A percentile compares a stretch with the other conserved stretches of the same genome.
These are phyloP conservation scores for Pachycephala philippinensis DNA, from an alignment of 2,113 vertebrate genomes.

Conservation along the genomic window DNA sequence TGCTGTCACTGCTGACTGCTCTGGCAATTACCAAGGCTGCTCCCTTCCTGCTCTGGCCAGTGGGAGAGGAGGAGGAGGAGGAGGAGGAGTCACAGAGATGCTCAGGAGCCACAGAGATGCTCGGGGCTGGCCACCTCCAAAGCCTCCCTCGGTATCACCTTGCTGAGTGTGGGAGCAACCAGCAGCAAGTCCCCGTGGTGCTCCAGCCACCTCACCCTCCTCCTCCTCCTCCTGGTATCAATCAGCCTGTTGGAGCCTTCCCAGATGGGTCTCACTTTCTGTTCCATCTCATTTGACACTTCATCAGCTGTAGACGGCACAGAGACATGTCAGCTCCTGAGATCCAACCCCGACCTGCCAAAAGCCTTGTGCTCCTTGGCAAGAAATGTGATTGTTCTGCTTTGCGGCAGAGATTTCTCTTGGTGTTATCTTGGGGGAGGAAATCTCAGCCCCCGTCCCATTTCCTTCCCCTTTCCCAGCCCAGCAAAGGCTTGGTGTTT, in stretches of 20 bases:
- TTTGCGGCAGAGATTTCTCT: not conserved
- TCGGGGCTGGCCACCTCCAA: accelerated
- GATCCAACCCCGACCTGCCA: conserved; percentile 64
- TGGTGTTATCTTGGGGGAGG: not conserved
- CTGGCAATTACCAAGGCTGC: not conserved
- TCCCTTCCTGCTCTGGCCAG: accelerated
- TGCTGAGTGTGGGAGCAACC: not conserved
- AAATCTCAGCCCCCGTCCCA: not conserved
- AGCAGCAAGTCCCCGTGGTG: not conserved
- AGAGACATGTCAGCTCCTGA: conserved; percentile 74
- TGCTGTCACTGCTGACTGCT: not conserved
- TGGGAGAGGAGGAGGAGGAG: not conserved
- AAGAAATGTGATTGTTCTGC: not conserved
- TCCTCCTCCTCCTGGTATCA: not conserved
- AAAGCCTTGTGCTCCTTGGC: conserved; percentile 6
- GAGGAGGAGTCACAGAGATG: not conserved
- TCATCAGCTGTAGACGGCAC: conserved; percentile 78
- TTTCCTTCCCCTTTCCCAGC: not conserved
- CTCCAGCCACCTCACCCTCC: not conserved
- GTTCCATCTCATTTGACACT: conserved; percentile 88
- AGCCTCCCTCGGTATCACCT: not conserved
- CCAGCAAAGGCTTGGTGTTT: not conserved
- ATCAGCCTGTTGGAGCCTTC: conserved; percentile 13
- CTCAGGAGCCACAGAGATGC: not conserved
- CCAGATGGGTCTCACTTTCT: conserved; percentile 59